A percentile compares a stretch with the other conserved stretches of the same genome.
phyloP scores from a whole-genome alignment of 2,113 vertebrate genomes.

The Eleginops maclovinus region DNA sequence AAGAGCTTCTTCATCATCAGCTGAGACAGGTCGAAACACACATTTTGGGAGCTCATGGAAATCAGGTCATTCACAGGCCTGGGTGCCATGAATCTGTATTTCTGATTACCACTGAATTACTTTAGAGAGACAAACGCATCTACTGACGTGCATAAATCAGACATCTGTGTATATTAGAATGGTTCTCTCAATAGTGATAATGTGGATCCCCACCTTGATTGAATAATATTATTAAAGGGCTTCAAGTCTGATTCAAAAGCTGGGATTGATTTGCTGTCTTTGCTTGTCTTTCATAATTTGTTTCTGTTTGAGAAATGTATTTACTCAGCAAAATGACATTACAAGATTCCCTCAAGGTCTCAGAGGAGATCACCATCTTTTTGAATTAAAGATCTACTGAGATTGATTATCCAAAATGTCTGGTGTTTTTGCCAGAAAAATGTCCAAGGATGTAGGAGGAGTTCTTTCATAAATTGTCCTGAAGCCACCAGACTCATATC shows the following conservation, averaged over 20 bases:
- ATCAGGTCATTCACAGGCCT: background rate
- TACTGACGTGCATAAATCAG: background rate
- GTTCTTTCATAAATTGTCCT: background rate
- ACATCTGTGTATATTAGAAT: background rate
- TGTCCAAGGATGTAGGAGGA: background rate
- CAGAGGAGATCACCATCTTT: constrained; percentile 8
- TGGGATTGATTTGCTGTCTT: constrained; percentile 27
- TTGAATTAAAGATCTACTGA: constrained; percentile 28
- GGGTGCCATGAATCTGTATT: constrained; percentile 1
- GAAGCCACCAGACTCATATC: background rate
- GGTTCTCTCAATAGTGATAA: background rate
- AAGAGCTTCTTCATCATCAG: background rate
- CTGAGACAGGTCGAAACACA: constrained; percentile 12
- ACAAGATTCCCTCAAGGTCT: constrained; percentile 5
- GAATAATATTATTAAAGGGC: background rate
- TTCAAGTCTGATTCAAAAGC: background rate
- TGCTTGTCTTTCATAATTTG: background rate
- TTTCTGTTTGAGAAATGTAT: constrained; percentile 8
- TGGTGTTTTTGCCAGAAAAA: constrained; percentile 3
- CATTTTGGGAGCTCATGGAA: constrained; percentile 3
- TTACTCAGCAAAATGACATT: constrained; percentile 34
- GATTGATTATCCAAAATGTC: background rate
- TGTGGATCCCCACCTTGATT: background rate
- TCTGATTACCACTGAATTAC: background rate
- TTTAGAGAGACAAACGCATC: background rate